These are phyloP conservation scores for Smutsia temminckii DNA, from an alignment of 2,797 vertebrate genomes.

Conservation along the genomic window DNA sequence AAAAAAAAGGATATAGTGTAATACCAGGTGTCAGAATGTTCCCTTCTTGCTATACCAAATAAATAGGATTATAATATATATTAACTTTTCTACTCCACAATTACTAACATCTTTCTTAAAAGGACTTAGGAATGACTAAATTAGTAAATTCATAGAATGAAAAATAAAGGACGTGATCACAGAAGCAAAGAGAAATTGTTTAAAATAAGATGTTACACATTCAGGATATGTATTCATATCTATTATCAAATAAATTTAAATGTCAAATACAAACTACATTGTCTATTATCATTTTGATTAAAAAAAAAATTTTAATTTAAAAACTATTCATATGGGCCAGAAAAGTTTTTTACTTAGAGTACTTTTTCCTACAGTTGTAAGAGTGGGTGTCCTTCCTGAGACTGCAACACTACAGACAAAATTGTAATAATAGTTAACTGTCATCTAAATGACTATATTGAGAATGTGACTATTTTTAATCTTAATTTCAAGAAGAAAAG, in stretches of 20 bases:
- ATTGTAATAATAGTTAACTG: not conserved
- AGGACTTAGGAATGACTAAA: not conserved
- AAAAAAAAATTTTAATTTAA: not conserved
- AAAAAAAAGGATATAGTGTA: not conserved
- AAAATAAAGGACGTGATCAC: conserved; percentile 20
- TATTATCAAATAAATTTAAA: conserved; percentile 9
- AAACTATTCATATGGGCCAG: not conserved
- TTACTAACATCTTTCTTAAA: conserved; percentile 33
- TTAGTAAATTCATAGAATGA: not conserved
- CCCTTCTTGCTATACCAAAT: not conserved
- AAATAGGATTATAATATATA: not conserved
- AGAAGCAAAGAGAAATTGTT: not conserved
- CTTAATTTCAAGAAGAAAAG: conserved; percentile 30
- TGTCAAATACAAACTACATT: not conserved
- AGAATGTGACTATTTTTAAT: conserved; percentile 28
- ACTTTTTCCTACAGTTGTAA: not conserved
- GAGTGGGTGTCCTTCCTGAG: conserved; percentile 1
- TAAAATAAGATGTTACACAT: not conserved
- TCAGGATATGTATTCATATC: not conserved
- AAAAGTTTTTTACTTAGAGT: not conserved
- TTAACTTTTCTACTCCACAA: not conserved
- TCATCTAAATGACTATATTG: not conserved
- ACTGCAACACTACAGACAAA: not conserved
- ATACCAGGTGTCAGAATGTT: not conserved
- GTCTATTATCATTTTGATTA: not conserved